Evolutionary conservation across 1,140 invertebrate species (phyloP).

Genomic region (Portunus trituberculatus): DNA sequence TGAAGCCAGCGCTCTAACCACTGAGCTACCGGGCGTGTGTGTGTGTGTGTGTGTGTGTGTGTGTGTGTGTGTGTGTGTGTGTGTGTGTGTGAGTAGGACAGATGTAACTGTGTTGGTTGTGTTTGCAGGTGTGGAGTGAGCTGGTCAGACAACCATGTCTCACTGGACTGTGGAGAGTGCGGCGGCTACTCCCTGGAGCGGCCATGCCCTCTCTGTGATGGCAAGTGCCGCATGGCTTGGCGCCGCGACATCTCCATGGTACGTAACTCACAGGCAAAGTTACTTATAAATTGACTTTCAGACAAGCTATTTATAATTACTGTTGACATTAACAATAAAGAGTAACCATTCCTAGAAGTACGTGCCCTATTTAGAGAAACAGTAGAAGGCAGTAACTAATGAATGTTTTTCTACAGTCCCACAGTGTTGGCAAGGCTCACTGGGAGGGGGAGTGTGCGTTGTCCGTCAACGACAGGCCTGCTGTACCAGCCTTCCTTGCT

Average conservation of each 20-base stretch:
- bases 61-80: not conserved
- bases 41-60: too few relatives aligned
- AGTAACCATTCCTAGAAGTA: not conserved
- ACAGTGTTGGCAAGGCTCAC: conserved; percentile 87
- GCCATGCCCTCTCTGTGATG: conserved; percentile 89
- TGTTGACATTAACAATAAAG: not conserved
- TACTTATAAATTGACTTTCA: not conserved
- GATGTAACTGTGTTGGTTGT: not conserved
- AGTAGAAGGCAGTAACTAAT: not conserved
- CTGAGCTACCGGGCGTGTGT: too few relatives aligned
- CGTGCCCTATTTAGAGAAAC: not conserved
- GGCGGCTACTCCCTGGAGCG: conserved; percentile 89
- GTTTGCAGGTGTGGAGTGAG: conserved; percentile 87
- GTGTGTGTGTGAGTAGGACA: not conserved
- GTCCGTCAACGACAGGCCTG: conserved; percentile 48
- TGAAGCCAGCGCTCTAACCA: too few relatives aligned
- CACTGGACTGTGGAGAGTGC: conserved; percentile 90
- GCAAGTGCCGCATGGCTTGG: conserved; percentile 87
- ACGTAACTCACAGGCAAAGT: conserved; percentile 78
- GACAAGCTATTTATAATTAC: too few relatives aligned
- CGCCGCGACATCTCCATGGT: conserved; percentile 89
- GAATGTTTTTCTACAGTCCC: conserved; percentile 84
- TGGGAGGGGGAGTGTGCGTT: conserved; percentile 87
- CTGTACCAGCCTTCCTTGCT: conserved; percentile 64
- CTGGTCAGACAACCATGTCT: conserved; percentile 90